Conservation (phyloP, 2,888 invertebrate genomes). For the Trichogramma evanescens region DNA sequence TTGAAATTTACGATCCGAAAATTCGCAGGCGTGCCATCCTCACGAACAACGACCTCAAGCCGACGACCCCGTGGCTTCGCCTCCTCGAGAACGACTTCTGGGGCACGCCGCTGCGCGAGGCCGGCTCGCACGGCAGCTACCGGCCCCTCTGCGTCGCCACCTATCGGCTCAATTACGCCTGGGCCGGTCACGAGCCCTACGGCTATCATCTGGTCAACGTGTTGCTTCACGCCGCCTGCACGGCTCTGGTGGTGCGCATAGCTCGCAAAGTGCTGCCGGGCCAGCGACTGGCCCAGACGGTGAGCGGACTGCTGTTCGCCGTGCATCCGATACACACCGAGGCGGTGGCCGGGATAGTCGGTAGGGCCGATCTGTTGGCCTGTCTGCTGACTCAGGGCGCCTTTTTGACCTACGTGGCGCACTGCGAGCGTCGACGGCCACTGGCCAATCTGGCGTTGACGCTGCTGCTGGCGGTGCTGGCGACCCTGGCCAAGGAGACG, state of each 20-base stretch:
- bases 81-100: constrained; percentile 93
- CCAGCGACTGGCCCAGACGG: constrained; percentile 61
- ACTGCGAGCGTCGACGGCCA: constrained; percentile 49
- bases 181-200: constrained; percentile 70
- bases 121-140: constrained; percentile 95
- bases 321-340: constrained; percentile 95
- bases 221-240: constrained; percentile 76
- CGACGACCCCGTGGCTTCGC: constrained; percentile 73
- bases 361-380: constrained; percentile 88
- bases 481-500: constrained; percentile 91
- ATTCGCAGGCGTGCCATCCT: constrained; percentile 82
- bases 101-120: constrained; percentile 90
- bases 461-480: constrained; percentile 60
- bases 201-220: constrained; percentile 85
- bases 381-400: constrained; percentile 85
- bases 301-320: constrained; percentile 83
- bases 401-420: constrained; percentile 77
- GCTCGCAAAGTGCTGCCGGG: constrained; percentile 63
- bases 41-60: constrained; percentile 86
- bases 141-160: constrained; percentile 85
- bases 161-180: constrained; percentile 76
- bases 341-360: constrained; percentile 92
- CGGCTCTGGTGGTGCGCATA: constrained; percentile 72
- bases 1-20: too few relatives aligned
- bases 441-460: constrained; percentile 39